Evolutionary conservation across 2,113 vertebrate species (phyloP), one percentile per base, ranked within the genome.

Genomic region (Parotia lawesii): DNA sequence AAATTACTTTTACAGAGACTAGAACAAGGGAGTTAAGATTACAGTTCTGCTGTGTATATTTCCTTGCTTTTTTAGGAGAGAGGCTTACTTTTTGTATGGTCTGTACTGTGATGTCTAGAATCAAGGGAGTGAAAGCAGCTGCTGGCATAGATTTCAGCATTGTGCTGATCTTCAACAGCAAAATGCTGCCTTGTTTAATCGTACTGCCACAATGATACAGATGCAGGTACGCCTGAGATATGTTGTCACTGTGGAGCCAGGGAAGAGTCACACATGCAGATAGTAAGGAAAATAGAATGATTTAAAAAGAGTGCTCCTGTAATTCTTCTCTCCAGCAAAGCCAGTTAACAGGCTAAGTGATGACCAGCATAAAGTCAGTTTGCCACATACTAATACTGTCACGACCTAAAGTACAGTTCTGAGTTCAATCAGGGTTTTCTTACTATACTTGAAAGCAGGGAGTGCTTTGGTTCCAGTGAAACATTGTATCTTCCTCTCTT

Each of bases 1-100:
- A 83, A 86, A 82, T 71, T 64, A 64, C 19, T 80, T 89, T 60
- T 72, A 89, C 44, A 78, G 53, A 91, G 10, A 37, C 25, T 42
- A 83, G 28, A 72, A 42, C 33, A 84, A 80, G 27, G 72, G 27
- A 50, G 23, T 77, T 88, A 74, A 86, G 35, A 84, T 70, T 74
- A 40, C 40, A 67, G 24, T 74, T 85, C 53, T 82, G 80, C 69
- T 75, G 14, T 31, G 15, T 58, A 37, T 29, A 47, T 74, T 84
- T 72, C 60, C 58, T 57, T 56, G 11, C 0, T 22, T 57, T 80
- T 91, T 87, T 61, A 85, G 33, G 56, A 74, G 18, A 37, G 18
- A 20, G 50, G 24, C 40, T 80, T 58, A 54, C 28, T 87, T 93
- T 81, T 56, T 56, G 6, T 85, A n/a, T 56, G 25, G 33, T n/a